Conservation (phyloP, 2,113 vertebrate species). For the Hyaena hyaena region DNA sequence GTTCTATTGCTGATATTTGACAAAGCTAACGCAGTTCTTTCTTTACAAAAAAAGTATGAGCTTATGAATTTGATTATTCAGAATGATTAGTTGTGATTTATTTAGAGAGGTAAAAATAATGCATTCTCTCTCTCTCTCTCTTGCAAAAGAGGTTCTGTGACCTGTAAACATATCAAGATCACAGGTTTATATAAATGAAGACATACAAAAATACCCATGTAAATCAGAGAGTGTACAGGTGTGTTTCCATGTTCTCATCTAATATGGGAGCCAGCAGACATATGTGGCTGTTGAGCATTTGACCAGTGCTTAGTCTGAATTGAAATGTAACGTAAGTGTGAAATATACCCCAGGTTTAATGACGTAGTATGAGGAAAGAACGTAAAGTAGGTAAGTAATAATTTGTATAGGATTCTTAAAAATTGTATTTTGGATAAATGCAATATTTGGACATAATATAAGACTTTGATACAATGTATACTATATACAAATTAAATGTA, state of each 20-base stretch:
- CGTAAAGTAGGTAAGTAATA: not conserved
- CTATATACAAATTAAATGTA: not conserved
- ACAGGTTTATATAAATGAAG: not conserved
- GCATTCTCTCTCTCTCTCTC: not conserved
- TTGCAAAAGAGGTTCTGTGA: not conserved
- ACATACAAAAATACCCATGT: not conserved
- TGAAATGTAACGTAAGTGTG: not conserved
- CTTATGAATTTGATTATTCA: not conserved
- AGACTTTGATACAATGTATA: not conserved
- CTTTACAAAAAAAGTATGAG: not conserved
- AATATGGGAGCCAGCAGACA: not conserved
- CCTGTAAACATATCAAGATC: not conserved
- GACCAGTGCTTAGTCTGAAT: not conserved
- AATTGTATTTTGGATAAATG: not conserved
- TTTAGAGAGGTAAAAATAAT: not conserved
- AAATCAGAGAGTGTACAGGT: not conserved
- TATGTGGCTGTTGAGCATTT: not conserved
- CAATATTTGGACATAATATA: not conserved
- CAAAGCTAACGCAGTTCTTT: not conserved
- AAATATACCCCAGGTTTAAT: not conserved
- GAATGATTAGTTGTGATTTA: not conserved
- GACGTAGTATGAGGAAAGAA: not conserved
- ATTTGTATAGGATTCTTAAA: constrained; percentile 24
- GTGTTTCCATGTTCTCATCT: not conserved
- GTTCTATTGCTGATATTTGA: not conserved